Conservation (phyloP, 2,888 invertebrate species). For the Galeopsomyia nigrocyanea region DNA sequence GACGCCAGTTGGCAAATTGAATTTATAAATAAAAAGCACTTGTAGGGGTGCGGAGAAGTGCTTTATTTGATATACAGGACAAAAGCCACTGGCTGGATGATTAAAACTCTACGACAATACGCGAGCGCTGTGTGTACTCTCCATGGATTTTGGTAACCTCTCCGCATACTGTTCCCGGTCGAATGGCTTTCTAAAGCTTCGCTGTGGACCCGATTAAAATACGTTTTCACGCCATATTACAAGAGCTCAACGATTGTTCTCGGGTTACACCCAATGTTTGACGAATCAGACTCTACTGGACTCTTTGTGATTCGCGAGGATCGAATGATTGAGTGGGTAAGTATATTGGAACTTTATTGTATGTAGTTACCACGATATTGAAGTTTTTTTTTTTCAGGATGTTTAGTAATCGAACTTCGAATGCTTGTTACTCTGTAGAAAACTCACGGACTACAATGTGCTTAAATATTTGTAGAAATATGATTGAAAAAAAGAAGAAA, state of each 20-base stretch:
- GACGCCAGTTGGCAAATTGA: constrained; percentile 52
- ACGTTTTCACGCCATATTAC: constrained; percentile 29
- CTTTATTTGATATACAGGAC: constrained; percentile 18
- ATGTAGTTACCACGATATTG: too few species aligned
- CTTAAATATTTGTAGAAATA: too few species aligned
- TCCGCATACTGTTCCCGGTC: too few species aligned
- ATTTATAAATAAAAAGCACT: constrained; percentile 58
- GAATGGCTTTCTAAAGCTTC: constrained; percentile 5
- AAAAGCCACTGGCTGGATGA: constrained; percentile 25
- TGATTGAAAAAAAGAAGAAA: too few species aligned
- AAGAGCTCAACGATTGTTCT: background rate
- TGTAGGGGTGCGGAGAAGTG: background rate
- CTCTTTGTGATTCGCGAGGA: background rate
- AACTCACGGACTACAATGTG: too few species aligned
- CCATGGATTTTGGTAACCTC: constrained; percentile 5
- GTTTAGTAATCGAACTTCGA: background rate
- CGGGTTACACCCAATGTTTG: background rate
- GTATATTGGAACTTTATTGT: too few species aligned
- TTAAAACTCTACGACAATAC: constrained; percentile 30
- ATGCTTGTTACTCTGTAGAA: too few species aligned
- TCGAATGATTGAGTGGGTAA: too few species aligned
- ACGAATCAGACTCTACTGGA: constrained; percentile 26
- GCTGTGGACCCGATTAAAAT: constrained; percentile 24
- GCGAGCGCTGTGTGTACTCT: background rate
- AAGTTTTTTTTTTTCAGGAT: background rate